Evolutionary conservation across 2,797 vertebrate genomes (phyloP), one percentile per base, ranked within the genome.

Genomic region (Linurgus olivaceus): DNA sequence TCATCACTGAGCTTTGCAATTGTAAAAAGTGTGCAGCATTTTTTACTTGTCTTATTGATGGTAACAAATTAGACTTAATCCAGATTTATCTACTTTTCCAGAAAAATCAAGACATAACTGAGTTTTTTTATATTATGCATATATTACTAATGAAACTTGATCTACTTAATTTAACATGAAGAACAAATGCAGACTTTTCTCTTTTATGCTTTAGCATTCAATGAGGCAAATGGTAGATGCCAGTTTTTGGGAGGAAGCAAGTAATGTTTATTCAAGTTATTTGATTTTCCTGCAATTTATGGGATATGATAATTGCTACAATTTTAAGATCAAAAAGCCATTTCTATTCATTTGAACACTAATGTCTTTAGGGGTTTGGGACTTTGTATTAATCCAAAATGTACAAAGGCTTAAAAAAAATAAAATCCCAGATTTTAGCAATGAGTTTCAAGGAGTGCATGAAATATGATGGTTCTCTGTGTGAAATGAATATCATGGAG

Each of bases 271-370:
- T 97, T 96, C 93, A 96, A 97, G 58, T 59, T 82, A 95, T 82
- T 97, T 97, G 92, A 96, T 97, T 98, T 97, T 97, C 63, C 90
- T 95, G 47, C 79, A 94, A 54, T 95, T 96, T 94, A 58, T 80
- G 67, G 92, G 80, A 92, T 96, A 94, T 33, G 90, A 92, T 98
- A 97, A 97, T 97, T 97, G 93, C 91, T 96, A 74, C 85, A 95
- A 94, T 97, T 97, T 93, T 96, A 97, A 97, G 88, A 96, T 95
- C 91, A 96, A 93, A 94, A 94, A 93, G 23, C 37, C 52, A 76
- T 79, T 96, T 73, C 79, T 95, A 24, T 93, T 96, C 59, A 82
- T 92, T 76, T 86, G 58, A 91, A 79, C 79, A 63, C 19, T 93
- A 59, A 91, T 85, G 52, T 94, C 66, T 93, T 93, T 42, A 40